These are phyloP conservation scores for Adelges cooleyi DNA, from an alignment of 1,140 invertebrate species.

Conservation along the genomic window DNA sequence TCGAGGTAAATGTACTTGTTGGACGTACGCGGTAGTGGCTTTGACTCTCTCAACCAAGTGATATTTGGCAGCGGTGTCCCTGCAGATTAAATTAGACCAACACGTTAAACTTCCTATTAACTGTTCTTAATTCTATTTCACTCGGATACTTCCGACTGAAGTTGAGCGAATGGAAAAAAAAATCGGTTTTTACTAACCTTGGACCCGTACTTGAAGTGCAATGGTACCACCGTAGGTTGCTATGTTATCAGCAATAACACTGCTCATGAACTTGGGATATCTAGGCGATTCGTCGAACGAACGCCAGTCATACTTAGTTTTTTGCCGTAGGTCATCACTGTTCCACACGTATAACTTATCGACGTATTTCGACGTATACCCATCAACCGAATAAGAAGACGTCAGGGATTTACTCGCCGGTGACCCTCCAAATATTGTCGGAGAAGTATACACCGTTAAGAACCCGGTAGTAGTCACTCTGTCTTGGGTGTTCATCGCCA, in stretches of 20 bases:
- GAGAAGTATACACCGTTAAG: slow-evolving; percentile 45
- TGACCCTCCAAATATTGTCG: background rate
- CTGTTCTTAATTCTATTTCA: too few species aligned
- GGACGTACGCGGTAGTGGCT: slow-evolving; percentile 44
- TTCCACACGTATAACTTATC: background rate
- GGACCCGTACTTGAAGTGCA: background rate
- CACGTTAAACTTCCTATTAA: too few species aligned
- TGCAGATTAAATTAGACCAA: too few species aligned
- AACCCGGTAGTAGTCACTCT: slow-evolving; percentile 53
- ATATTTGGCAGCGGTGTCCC: slow-evolving; percentile 48
- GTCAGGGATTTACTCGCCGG: background rate
- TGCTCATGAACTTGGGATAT: background rate
- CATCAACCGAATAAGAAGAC: background rate
- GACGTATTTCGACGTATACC: too few species aligned
- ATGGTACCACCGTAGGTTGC: slow-evolving; percentile 5
- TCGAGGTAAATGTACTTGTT: slow-evolving; percentile 49
- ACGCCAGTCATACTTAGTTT: background rate
- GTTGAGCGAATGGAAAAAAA: too few species aligned
- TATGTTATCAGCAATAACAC: background rate
- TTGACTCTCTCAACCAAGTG: slow-evolving; percentile 56
- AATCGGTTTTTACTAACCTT: background rate
- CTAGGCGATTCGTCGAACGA: background rate
- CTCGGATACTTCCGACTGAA: too few species aligned
- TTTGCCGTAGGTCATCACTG: background rate
- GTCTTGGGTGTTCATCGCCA: slow-evolving; percentile 60